phyloP scores from a whole-genome alignment of 2,888 invertebrate genomes.

The Amphiduros pacificus region DNA sequence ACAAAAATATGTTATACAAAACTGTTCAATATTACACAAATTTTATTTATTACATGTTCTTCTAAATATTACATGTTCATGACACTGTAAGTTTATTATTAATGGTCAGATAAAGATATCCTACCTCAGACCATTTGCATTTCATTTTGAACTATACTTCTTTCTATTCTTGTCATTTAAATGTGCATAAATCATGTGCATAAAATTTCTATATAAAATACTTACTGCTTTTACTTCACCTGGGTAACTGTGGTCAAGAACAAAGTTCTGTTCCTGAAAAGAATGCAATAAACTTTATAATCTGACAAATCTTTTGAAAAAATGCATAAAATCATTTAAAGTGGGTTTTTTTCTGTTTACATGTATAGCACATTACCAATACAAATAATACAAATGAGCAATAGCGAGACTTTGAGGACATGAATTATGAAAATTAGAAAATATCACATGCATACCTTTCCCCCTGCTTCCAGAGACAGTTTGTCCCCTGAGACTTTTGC shows the following conservation, averaged over 20 bases:
- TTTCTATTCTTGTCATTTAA: too few species aligned
- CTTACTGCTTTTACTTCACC: conserved; percentile 43
- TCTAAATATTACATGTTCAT: too few species aligned
- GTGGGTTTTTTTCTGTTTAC: too few species aligned
- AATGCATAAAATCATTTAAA: conserved; percentile 1
- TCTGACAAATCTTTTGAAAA: conserved; percentile 9
- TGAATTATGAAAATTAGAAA: background rate
- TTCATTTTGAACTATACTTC: too few species aligned
- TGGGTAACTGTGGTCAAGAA: conserved; percentile 42
- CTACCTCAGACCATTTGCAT: too few species aligned
- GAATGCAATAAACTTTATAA: too few species aligned
- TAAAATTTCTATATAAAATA: background rate
- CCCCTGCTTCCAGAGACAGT: conserved; percentile 37
- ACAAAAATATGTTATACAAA: background rate
- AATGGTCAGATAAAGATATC: too few species aligned
- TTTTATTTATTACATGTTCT: too few species aligned
- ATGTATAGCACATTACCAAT: too few species aligned
- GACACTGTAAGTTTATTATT: too few species aligned
- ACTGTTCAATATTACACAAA: conserved; percentile 1
- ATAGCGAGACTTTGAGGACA: background rate
- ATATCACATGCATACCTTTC: conserved; percentile 38
- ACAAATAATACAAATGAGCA: too few species aligned
- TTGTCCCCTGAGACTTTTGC: conserved; percentile 43
- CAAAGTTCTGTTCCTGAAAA: conserved; percentile 40
- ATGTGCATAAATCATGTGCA: conserved; percentile 1